A percentile compares a stretch with the other conserved stretches of the same genome.
phyloP scores from a whole-genome alignment of 1,140 invertebrate genomes.

The Cyphomyrmex costatus region DNA sequence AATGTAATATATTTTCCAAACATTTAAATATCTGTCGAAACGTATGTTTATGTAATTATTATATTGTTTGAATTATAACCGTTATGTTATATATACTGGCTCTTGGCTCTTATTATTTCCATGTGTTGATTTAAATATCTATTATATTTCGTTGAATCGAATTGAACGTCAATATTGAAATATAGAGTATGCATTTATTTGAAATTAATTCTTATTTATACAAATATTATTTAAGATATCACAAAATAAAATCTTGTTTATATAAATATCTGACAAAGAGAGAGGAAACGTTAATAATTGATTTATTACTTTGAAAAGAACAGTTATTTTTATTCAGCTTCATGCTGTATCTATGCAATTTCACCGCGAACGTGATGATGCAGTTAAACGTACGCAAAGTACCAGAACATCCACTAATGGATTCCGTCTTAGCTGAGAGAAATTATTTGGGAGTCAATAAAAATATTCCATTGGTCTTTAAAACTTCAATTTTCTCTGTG shows the following conservation, averaged over 20 bases:
- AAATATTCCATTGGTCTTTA: slow-evolving; percentile 47
- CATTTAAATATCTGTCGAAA: neutral
- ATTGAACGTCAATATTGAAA: slow-evolving; percentile 4
- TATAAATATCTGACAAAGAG: neutral
- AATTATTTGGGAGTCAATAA: slow-evolving; percentile 1
- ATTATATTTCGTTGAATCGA: neutral
- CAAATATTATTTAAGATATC: slow-evolving; percentile 19
- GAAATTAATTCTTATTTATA: neutral
- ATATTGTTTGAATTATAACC: no score
- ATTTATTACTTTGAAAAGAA: neutral
- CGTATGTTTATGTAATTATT: neutral
- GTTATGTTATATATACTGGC: no score
- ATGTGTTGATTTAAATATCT: no score
- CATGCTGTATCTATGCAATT: neutral
- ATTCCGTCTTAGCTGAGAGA: neutral
- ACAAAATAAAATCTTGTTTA: neutral
- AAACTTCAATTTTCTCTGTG: neutral
- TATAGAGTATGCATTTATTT: neutral
- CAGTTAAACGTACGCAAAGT: neutral
- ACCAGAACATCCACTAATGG: slow-evolving; percentile 1
- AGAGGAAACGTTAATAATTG: neutral
- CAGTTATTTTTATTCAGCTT: neutral
- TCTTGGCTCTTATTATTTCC: no score
- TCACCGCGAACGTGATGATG: neutral
- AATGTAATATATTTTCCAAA: neutral